Evolutionary conservation across 2,888 invertebrate genomes (phyloP).

Genomic region (Abscondita cerata): DNA sequence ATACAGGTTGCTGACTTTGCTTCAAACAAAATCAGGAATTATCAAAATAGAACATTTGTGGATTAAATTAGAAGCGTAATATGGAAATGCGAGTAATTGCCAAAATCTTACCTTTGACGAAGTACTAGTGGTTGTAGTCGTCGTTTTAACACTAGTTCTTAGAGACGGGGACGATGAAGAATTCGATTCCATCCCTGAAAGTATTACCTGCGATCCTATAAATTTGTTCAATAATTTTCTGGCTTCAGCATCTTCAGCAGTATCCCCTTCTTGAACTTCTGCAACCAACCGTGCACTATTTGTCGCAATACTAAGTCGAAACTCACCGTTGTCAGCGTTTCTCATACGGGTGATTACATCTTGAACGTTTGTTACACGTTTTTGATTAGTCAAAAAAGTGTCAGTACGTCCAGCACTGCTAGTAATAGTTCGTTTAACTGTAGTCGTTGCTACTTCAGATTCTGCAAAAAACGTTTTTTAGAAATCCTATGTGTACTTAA

Average conservation of each 20-base stretch:
- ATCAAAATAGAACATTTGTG: conserved; percentile 15
- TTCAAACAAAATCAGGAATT: conserved; percentile 8
- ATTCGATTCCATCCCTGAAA: conserved; percentile 75
- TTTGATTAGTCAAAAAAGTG: conserved; percentile 76
- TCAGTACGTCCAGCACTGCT: conserved; percentile 46
- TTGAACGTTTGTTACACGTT: conserved; percentile 75
- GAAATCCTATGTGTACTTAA: neutral
- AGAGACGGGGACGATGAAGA: conserved; percentile 36
- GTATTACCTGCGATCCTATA: conserved; percentile 80
- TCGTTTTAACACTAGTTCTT: conserved; percentile 38
- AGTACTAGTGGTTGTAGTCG: conserved; percentile 44
- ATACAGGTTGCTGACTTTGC: conserved; percentile 31
- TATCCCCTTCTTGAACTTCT: conserved; percentile 73
- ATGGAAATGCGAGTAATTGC: too few relatives aligned
- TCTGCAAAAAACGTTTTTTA: conserved; percentile 10
- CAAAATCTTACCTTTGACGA: conserved; percentile 40
- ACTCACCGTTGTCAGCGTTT: conserved; percentile 68
- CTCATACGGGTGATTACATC: conserved; percentile 81
- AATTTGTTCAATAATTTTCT: conserved; percentile 82
- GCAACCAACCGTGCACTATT: conserved; percentile 10
- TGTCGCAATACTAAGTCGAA: too few relatives aligned
- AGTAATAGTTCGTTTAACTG: conserved; percentile 18
- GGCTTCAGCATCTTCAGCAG: conserved; percentile 72
- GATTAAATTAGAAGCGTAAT: conserved; percentile 6
- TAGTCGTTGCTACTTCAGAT: conserved; percentile 10